Percentiles rank a stretch among this genome's conserved stretches.
phyloP scores from a whole-genome alignment of 1,140 invertebrate genomes.

The Euura saliciscinereae region DNA sequence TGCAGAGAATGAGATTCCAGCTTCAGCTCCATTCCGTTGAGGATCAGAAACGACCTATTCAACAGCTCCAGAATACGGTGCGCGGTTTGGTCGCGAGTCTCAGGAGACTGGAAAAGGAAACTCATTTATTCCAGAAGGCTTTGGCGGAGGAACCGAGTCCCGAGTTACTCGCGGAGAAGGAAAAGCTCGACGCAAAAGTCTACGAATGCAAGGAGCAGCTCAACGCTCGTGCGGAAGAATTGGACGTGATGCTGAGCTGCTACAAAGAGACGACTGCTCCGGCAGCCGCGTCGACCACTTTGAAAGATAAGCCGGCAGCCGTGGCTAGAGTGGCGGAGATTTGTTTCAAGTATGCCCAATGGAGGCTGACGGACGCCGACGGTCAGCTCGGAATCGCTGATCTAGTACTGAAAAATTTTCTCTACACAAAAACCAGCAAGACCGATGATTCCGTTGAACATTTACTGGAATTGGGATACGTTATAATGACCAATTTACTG shows the following conservation, averaged over 20 bases:
- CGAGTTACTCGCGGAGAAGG: constrained; percentile 70
- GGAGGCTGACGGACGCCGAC: constrained; percentile 96
- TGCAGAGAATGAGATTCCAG: constrained; percentile 92
- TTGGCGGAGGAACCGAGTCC: constrained; percentile 73
- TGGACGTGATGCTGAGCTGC: constrained; percentile 87
- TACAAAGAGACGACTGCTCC: constrained; percentile 78
- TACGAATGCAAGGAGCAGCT: constrained; percentile 91
- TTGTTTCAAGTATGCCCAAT: constrained; percentile 98
- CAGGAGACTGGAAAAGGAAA: constrained; percentile 86
- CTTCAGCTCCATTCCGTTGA: constrained; percentile 87
- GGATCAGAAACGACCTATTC: constrained; percentile 90
- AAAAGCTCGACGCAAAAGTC: constrained; percentile 76
- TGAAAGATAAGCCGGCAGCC: constrained; percentile 70
- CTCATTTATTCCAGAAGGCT: constrained; percentile 85
- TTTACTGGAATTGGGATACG: constrained; percentile 95
- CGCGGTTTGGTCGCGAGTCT: constrained; percentile 81
- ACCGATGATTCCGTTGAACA: constrained; percentile 98
- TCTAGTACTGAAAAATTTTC: constrained; percentile 93
- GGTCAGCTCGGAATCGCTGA: constrained; percentile 97
- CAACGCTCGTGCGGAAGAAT: constrained; percentile 85
- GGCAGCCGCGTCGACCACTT: constrained; percentile 49
- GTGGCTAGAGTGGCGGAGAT: constrained; percentile 94
- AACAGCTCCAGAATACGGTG: constrained; percentile 88
- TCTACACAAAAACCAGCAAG: constrained; percentile 96
- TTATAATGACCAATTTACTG: constrained; percentile 92